A percentile compares a stretch with the other conserved stretches of the same genome.
phyloP scores from a whole-genome alignment of 1,140 invertebrate species.

The Drosophila arawakana region DNA sequence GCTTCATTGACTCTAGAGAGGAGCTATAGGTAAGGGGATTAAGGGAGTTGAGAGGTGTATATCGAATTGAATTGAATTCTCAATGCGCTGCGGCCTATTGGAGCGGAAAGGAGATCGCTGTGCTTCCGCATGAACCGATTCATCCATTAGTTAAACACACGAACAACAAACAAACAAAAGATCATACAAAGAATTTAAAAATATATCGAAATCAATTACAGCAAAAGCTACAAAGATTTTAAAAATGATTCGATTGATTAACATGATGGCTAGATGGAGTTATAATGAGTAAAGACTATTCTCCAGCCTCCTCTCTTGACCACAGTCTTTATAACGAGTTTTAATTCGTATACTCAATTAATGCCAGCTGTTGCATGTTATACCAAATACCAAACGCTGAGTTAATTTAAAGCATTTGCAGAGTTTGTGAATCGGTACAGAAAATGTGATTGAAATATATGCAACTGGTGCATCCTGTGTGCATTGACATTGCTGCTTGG shows the following conservation, averaged over 20 bases:
- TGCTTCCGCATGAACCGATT: slow-evolving; percentile 54
- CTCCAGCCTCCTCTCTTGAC: no score
- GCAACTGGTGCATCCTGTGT: slow-evolving; percentile 76
- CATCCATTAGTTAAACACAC: slow-evolving; percentile 28
- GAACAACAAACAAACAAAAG: slow-evolving; percentile 14
- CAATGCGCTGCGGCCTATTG: slow-evolving; percentile 67
- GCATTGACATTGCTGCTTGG: slow-evolving; percentile 67
- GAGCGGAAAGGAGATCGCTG: slow-evolving; percentile 64
- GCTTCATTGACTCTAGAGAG: slow-evolving; percentile 64
- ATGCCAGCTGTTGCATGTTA: no score
- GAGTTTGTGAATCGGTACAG: slow-evolving; percentile 11
- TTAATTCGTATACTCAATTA: no score
- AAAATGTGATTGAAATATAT: slow-evolving; percentile 57
- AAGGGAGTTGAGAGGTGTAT: not conserved
- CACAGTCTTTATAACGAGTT: no score
- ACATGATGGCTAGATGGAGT: not conserved
- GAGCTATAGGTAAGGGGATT: not conserved
- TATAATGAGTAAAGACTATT: not conserved
- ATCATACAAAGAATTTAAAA: not conserved
- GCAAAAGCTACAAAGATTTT: slow-evolving; percentile 6
- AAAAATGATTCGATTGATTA: slow-evolving; percentile 10
- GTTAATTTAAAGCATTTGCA: no score
- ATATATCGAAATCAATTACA: slow-evolving; percentile 6
- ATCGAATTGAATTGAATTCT: slow-evolving; percentile 62
- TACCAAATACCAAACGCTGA: no score